Base-by-base conservation (phyloP, 1,140 invertebrate species). In the Galleria mellonella region DNA sequence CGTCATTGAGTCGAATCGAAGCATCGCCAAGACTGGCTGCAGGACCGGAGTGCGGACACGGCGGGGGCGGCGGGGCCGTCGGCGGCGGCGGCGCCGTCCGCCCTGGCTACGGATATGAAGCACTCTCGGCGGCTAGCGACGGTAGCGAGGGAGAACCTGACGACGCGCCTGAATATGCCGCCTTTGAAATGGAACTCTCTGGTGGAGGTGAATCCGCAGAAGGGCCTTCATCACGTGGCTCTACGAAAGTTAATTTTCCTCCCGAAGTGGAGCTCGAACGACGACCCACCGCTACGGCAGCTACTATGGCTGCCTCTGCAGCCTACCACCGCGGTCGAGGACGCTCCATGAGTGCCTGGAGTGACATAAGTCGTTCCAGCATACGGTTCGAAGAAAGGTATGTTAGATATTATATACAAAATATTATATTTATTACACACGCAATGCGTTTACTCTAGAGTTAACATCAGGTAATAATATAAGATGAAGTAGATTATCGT, bases 261-360 rank as follows among this genome's bases (percentile, higher is more conserved):
- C 89, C 90, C 0, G 91, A 92, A 31, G 86, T 90, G 39, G 84
- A 89, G 30, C 73, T 88, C 17, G 88, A 89, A 39, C 82, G 91
- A 33, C 75, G 90, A 49, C 83, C 90, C 9, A 89, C 91, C 38
- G 88, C 87, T 51, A 56, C 63, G 5, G 50, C 61, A 71, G 83
- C 89, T 17, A 87, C 89, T 48, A 87, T 87, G 52, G 79, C 89
- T 30, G 84, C 62, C 72, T 71, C 90, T 51, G 89, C 89, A 52
- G 84, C 62, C 72, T 71, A 86, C 81, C 61, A 77, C 75, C 76
- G 54, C 60, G 89, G 55, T 74, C 91, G 66, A 63, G 92, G 46
- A 87, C 91, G 67, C 63, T 94, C 92, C 48, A 93, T 94, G 93
- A 94, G 93, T 63, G 93, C 92, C 2, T 94, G 93, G 93, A 94